Conservation (phyloP, 2,113 vertebrate genomes). For the Mugil cephalus region DNA sequence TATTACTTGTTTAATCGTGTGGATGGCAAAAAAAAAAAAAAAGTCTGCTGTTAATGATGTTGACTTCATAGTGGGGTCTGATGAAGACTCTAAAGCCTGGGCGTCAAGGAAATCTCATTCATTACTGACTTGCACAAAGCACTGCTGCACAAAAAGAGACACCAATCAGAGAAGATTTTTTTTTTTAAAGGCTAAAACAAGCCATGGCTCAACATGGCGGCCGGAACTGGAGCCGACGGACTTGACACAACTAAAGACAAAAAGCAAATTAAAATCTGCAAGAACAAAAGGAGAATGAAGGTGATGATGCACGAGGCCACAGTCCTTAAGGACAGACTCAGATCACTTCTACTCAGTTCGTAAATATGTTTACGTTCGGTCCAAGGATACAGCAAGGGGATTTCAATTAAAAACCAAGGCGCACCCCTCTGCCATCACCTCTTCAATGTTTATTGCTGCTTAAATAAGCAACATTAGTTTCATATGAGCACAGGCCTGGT, state of each 20-base stretch:
- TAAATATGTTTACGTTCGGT: too few species aligned
- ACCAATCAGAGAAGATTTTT: too few species aligned
- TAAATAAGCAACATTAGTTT: constrained; percentile 26
- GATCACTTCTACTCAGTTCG: too few species aligned
- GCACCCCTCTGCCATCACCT: background rate
- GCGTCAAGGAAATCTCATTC: background rate
- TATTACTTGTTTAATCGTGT: constrained; percentile 9
- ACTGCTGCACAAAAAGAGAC: background rate
- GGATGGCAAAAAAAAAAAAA: background rate
- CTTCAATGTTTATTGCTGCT: constrained; percentile 12
- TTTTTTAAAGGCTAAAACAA: too few species aligned
- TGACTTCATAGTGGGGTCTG: background rate
- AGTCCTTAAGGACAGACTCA: too few species aligned
- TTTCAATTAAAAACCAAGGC: background rate
- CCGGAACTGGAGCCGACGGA: too few species aligned
- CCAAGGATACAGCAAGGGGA: too few species aligned
- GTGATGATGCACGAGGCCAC: too few species aligned
- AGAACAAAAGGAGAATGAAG: background rate
- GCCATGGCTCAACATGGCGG: too few species aligned
- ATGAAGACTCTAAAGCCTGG: background rate
- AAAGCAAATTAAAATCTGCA: background rate
- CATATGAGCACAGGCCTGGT: background rate
- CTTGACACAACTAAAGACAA: background rate
- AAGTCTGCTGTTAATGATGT: constrained; percentile 14
- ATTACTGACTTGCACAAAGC: background rate